Evolutionary conservation across 1,140 invertebrate species (phyloP).

Genomic region (Drosophila ambigua): DNA sequence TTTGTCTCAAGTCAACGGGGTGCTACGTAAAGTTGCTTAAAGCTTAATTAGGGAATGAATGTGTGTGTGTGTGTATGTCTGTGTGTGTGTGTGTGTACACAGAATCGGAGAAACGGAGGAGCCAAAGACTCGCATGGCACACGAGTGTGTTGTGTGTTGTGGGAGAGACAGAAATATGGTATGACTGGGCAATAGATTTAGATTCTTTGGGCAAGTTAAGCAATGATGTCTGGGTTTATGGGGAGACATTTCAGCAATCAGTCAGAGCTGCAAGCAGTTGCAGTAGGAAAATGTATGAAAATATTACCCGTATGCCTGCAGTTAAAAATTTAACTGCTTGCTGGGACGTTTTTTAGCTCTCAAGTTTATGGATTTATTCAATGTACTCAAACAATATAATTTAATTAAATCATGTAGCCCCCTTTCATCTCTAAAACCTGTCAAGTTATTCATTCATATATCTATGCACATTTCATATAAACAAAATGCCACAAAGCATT

Average conservation of each 20-base stretch:
- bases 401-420: neutral
- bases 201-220: conserved; percentile 17
- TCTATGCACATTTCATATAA: conserved; percentile 6
- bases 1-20: conserved; percentile 35
- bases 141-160: conserved; percentile 3
- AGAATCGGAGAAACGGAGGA: too few relatives aligned
- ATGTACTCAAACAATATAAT: conserved; percentile 15
- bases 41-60: conserved; percentile 38
- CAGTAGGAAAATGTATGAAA: conserved; percentile 21
- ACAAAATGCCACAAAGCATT: conserved; percentile 33
- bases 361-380: conserved; percentile 21
- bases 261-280: too few relatives aligned
- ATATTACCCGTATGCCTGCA: neutral
- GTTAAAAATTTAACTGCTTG: neutral
- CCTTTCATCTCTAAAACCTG: neutral
- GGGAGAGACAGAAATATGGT: neutral
- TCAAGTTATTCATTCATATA: too few relatives aligned
- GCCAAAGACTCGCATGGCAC: neutral
- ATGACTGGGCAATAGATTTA: conserved; percentile 15
- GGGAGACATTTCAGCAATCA: conserved; percentile 12
- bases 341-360: neutral
- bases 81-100: too few relatives aligned
- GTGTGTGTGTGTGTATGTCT: too few relatives aligned
- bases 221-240: conserved; percentile 13
- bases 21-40: conserved; percentile 24